Percentiles rank a stretch among this genome's conserved stretches.
phyloP scores from a whole-genome alignment of 2,113 vertebrate species.

The Paratilapia polleni region DNA sequence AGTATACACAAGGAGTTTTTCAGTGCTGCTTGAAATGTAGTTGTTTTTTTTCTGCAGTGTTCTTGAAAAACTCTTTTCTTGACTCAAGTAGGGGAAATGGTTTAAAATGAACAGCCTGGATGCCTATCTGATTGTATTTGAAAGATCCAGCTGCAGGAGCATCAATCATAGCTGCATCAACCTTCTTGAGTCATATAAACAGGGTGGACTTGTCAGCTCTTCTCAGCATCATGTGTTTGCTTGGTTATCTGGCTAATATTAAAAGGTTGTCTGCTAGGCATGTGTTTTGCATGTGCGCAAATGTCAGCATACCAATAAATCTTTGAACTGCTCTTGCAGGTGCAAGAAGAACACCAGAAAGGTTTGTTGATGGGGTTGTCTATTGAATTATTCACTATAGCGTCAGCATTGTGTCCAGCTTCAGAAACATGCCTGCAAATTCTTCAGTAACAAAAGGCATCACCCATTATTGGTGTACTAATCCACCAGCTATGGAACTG shows the following conservation, averaged over 20 bases:
- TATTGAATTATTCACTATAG: neutral
- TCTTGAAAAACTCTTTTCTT: constrained; percentile 29
- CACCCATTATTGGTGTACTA: neutral
- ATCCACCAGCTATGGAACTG: neutral
- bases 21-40: constrained; percentile 42
- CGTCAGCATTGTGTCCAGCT: neutral
- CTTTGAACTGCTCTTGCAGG: too few species aligned
- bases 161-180: neutral
- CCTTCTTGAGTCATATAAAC: neutral
- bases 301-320: neutral
- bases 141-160: neutral
- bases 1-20: constrained; percentile 20
- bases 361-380: neutral
- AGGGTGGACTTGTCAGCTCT: neutral
- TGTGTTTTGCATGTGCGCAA: neutral
- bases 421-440: neutral
- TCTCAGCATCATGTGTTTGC: neutral
- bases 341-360: neutral
- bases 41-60: constrained; percentile 4
- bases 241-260: neutral
- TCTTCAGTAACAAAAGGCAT: neutral
- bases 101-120: neutral
- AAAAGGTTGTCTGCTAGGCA: neutral
- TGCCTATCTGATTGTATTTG: neutral
- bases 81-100: constrained; percentile 3